These are phyloP conservation scores for Pelodytes ibericus DNA, from an alignment of 2,797 vertebrate genomes.

Conservation along the genomic window DNA sequence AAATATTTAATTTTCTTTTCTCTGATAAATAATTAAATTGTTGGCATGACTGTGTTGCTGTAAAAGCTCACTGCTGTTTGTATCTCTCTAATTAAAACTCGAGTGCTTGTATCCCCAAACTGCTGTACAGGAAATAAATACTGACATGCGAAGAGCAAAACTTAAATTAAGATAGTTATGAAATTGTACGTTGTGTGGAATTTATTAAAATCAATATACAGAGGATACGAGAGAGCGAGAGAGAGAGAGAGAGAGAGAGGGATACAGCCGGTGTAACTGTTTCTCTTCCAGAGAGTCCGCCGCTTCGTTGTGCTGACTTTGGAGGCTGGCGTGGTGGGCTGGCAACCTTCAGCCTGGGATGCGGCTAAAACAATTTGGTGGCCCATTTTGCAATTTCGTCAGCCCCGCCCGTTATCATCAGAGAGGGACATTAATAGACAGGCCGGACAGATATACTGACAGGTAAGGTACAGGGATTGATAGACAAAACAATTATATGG, in stretches of 20 bases:
- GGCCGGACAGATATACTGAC: no score
- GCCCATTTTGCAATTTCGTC: no score
- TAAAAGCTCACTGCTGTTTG: conserved; percentile 73
- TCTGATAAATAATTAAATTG: conserved; percentile 83
- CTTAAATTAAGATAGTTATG: conserved; percentile 27
- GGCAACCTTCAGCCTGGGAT: no score
- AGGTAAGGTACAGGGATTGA: no score
- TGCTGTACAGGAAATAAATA: conserved; percentile 72
- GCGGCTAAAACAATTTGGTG: no score
- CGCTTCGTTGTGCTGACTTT: no score
- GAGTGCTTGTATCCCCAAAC: conserved; percentile 66
- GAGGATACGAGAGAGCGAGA: neutral
- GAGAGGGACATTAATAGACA: no score
- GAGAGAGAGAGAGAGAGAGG: neutral
- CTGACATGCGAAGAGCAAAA: conserved; percentile 47
- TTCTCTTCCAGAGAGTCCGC: neutral
- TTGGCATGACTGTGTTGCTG: conserved; percentile 67
- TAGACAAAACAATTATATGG: no score
- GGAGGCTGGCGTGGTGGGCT: no score
- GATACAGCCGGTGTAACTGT: neutral
- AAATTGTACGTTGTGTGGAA: conserved; percentile 29
- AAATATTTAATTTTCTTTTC: conserved; percentile 87
- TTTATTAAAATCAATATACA: conserved; percentile 25
- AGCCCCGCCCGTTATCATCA: no score
- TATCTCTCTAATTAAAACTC: conserved; percentile 80